These are phyloP conservation scores for Oasisia sp. DNA, from an alignment of 2,888 invertebrate species.

Conservation along the genomic window DNA sequence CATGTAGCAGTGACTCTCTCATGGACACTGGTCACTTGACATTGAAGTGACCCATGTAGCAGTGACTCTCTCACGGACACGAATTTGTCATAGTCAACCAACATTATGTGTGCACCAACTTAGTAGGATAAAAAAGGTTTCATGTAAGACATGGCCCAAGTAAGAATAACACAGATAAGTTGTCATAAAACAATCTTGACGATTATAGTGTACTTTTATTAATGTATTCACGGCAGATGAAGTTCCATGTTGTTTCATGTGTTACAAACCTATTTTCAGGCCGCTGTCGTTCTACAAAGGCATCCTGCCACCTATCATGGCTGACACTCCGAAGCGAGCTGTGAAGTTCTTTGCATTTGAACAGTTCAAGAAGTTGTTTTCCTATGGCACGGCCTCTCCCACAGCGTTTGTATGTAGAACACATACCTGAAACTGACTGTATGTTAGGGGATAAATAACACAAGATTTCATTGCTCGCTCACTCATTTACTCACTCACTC, in stretches of 20 bases:
- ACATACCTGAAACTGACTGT: neutral
- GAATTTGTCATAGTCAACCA: too few species aligned
- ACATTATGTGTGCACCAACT: too few species aligned
- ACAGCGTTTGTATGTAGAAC: constrained; percentile 30
- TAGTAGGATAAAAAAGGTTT: too few species aligned
- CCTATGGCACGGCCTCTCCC: constrained; percentile 56
- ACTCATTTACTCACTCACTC: neutral
- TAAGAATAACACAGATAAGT: neutral
- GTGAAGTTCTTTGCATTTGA: constrained; percentile 95
- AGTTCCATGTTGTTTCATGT: neutral
- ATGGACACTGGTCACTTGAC: too few species aligned
- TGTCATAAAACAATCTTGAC: neutral
- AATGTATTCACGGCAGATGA: neutral
- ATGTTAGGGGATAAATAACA: neutral
- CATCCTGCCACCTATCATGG: constrained; percentile 89
- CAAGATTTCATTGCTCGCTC: neutral
- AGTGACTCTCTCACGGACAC: too few species aligned
- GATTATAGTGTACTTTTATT: neutral
- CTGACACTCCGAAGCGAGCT: constrained; percentile 94
- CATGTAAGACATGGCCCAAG: too few species aligned
- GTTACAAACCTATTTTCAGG: constrained; percentile 42
- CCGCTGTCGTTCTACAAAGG: constrained; percentile 88
- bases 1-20: too few species aligned
- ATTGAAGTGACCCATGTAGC: too few species aligned
- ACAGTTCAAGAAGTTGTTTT: constrained; percentile 87